These are phyloP conservation scores for Vesta saturnalis DNA, from an alignment of 2,888 invertebrate genomes.

Conservation along the genomic window DNA sequence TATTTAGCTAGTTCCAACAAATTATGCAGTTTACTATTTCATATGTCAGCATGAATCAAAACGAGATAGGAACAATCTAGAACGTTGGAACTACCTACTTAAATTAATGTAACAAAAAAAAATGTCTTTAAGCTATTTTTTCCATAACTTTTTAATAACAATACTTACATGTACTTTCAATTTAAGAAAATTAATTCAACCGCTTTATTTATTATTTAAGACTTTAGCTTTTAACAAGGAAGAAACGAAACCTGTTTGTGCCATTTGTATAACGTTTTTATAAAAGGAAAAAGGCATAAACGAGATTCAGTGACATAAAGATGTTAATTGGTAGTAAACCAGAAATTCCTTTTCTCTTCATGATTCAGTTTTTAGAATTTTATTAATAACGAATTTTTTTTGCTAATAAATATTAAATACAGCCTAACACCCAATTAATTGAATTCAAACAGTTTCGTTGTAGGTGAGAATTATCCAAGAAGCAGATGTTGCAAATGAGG, in stretches of 20 bases:
- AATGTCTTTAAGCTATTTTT: background rate
- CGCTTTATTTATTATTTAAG: slow-evolving; percentile 9
- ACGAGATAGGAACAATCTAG: no score
- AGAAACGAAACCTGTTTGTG: slow-evolving; percentile 10
- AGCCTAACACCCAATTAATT: no score
- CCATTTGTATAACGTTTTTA: slow-evolving; percentile 11
- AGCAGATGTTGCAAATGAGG: no score
- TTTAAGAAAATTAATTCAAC: slow-evolving; percentile 9
- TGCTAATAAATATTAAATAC: no score
- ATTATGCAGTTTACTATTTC: no score
- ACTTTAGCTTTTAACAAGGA: slow-evolving; percentile 6
- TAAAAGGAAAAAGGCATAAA: slow-evolving; percentile 2
- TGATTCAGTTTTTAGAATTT: background rate
- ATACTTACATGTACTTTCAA: background rate
- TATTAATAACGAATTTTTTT: no score
- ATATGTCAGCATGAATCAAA: no score
- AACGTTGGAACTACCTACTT: no score
- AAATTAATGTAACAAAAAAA: background rate
- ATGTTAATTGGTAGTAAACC: background rate
- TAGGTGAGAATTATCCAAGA: no score
- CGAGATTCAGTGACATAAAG: slow-evolving; percentile 7
- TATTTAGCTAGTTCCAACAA: no score
- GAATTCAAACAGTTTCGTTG: no score
- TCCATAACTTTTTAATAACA: no score
- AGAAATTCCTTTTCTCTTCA: background rate